Base-by-base conservation (phyloP, 2,888 invertebrate genomes). In the Orchesella flavescens region DNA sequence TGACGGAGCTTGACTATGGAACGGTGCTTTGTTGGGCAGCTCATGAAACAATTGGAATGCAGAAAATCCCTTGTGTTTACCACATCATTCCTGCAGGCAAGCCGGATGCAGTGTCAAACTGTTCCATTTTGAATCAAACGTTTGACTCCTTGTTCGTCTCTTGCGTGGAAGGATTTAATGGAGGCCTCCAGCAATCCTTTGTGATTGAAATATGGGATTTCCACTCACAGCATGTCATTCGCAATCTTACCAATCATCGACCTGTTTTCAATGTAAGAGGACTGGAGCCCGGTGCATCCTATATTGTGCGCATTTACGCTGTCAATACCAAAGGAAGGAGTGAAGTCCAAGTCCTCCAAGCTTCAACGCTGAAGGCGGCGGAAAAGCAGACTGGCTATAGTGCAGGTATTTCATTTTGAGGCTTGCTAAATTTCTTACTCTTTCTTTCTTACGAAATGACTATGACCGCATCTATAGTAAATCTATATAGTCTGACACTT, bases 51-150 rank as follows among this genome's bases (percentile, higher is more conserved):
- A 85, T 86, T 73, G 94, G 94, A 68, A 91, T 92, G 86, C 94
- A 94, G 90, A 92, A 92, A 87, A 93, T 93, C 84, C 94, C 95
- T 0, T 95, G 95, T 89, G 92, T 94, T 69, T 94, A 93, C 90
- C 93, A 93, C 89, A 93, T 95, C 87, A 93, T 93, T 87, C 94
- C 94, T 71, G 94, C 94, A 89, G 94, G 95, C 91, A 94, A 94
- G 89, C 95, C 95, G 75, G 94, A 95, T 90, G 91, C 93, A 10
- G 92, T 94, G 84, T 92, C 93, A 86, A 94, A 95, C 90, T 95
- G 95, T 90, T 93, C 93, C 76, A 92, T 94, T 87, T 91, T 93
- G 85, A 95, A 95, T 91, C 94, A 94, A 90, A 94, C 94, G 44
- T 93, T 93, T 80, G 93, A 93, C 87, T 93, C 94, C 44, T 90